phyloP scores from a whole-genome alignment of 2,113 vertebrate species.

The Vulpes lagopus region DNA sequence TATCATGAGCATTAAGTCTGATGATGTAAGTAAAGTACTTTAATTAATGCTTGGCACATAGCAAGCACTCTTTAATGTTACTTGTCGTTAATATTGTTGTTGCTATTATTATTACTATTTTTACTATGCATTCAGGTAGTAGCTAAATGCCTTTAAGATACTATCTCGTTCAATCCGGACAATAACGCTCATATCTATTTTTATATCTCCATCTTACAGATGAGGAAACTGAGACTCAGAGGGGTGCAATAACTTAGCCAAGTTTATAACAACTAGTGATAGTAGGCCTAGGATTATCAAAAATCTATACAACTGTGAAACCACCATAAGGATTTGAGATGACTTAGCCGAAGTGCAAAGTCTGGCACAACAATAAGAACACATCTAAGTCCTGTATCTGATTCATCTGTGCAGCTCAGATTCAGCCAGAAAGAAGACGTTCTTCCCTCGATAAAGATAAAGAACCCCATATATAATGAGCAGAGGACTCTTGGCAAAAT shows the following conservation, averaged over 20 bases:
- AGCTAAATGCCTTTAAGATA: neutral
- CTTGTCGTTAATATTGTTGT: neutral
- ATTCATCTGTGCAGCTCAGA: neutral
- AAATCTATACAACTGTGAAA: neutral
- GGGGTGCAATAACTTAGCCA: neutral
- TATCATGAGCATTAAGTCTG: neutral
- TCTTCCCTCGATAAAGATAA: neutral
- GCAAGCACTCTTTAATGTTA: neutral
- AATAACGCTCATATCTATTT: conserved; percentile 1
- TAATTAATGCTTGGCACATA: neutral
- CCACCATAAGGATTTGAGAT: neutral
- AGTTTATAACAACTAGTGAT: neutral
- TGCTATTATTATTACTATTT: neutral
- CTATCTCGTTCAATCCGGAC: neutral
- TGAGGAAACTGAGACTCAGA: conserved; percentile 17
- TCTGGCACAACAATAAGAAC: neutral
- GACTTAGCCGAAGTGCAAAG: neutral
- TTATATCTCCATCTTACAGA: neutral
- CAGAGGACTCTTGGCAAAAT: neutral
- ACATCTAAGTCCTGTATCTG: neutral
- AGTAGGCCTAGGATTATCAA: neutral
- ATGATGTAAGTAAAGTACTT: neutral
- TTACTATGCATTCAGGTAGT: neutral
- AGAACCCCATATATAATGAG: neutral
- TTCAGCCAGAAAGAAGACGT: neutral